A percentile compares a stretch with the other conserved stretches of the same genome.
Evolutionary conservation across 2,888 invertebrate species (phyloP).

Genomic region (Gnatocerus cornutus): DNA sequence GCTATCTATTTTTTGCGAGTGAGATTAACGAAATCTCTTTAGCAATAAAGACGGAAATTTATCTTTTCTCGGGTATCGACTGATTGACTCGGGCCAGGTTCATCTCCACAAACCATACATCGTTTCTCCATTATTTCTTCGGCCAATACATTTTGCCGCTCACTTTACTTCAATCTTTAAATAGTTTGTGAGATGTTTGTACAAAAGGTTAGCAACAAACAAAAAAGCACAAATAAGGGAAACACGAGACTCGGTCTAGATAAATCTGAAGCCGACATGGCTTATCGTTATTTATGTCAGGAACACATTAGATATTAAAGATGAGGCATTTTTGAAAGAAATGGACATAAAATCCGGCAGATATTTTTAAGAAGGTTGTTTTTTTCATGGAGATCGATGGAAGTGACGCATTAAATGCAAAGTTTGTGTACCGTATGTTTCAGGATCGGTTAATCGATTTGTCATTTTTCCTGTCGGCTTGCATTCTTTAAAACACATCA

Average conservation of each 20-base stretch:
- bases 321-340: background rate
- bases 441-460: too few species aligned
- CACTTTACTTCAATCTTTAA: constrained; percentile 6
- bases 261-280: constrained; percentile 24
- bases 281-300: constrained; percentile 25
- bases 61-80: constrained; percentile 20
- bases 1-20: constrained; percentile 28
- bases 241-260: constrained; percentile 10
- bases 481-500: too few species aligned
- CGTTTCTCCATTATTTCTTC: constrained; percentile 38
- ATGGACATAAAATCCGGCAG: background rate
- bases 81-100: constrained; percentile 34
- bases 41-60: constrained; percentile 28
- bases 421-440: too few species aligned
- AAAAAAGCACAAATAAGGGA: background rate
- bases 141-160: constrained; percentile 10
- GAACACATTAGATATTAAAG: constrained; percentile 6
- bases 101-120: constrained; percentile 36
- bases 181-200: constrained; percentile 3
- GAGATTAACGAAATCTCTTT: constrained; percentile 17
- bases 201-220: background rate
- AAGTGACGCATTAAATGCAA: too few species aligned
- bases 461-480: too few species aligned
- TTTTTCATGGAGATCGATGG: too few species aligned
- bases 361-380: too few species aligned